Base-by-base conservation (phyloP, 1,140 invertebrate species). In the Atta colombica region DNA sequence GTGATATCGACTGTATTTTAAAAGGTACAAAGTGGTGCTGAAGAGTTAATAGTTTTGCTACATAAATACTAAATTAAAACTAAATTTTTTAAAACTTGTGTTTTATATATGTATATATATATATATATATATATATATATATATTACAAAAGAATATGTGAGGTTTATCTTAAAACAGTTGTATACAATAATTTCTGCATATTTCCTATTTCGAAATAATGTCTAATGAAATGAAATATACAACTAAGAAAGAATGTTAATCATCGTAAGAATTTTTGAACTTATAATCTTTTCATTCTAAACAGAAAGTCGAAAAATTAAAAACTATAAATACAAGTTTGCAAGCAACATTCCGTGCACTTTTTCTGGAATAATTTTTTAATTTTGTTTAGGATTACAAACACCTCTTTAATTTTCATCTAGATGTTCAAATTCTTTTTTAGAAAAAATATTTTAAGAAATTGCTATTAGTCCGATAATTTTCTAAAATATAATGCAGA, bases 361-460 rank as follows among this genome's bases (percentile, higher is more conserved):
- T 25, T 14, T 28, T 25, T 1, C 14, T 25, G 18, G 1, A 16
- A 77, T 77, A 63, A 61, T 77, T 77, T 77, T 45, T 5, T 49
- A 63, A 61, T 77, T 77, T 77, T 45, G 10, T 49, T 7, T 77
- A 12, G 39, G 10, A 49, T 77, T 25, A 63, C 25, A 61, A 49
- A 49, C 16, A 12, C 0, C 16, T 77, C 35, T 35, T 77, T 12
- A 63, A 77, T 63, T 77, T 77, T 77, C 63, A 77, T 77, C 6
- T 61, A 6, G 7, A 77, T 25, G 8, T 49, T 63, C 14, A 75
- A 75, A 58, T 35, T 31, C 12, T 75, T 18, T 75, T 58, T 35
- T 5, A 58, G n/a, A 75, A 55, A 53, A 75, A 58, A 16, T 21
- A 75, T 58, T 75, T 58, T 58, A 58, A 35, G 10, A 75, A 58